phyloP scores from a whole-genome alignment of 2,797 vertebrate species.

The Petrocephalus schoutedeni region DNA sequence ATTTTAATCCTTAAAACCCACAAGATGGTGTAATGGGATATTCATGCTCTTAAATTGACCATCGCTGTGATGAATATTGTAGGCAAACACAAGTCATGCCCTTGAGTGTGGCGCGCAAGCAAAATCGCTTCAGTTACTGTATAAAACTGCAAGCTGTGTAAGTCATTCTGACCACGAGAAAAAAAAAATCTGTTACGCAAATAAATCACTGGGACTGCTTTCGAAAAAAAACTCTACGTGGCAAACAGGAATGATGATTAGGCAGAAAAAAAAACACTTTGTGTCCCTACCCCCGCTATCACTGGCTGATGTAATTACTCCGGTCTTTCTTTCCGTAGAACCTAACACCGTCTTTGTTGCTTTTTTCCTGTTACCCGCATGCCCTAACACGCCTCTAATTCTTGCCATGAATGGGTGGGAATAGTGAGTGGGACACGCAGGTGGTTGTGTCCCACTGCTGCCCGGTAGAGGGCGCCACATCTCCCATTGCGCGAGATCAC shows the following conservation, averaged over 20 bases:
- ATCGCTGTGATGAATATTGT: neutral
- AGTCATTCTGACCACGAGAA: neutral
- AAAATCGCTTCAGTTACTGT: neutral
- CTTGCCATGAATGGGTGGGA: neutral
- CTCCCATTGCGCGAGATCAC: neutral
- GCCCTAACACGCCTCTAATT: neutral
- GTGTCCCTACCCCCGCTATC: neutral
- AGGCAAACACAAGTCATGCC: neutral
- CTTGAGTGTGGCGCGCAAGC: neutral
- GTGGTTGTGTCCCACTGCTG: neutral
- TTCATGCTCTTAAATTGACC: neutral
- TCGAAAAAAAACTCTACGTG: slow-evolving; percentile 7
- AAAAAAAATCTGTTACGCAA: neutral
- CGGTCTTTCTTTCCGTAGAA: neutral
- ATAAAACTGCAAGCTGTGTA: neutral
- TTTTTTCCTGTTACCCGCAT: neutral
- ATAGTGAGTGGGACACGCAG: neutral
- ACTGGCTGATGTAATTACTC: slow-evolving; percentile 9
- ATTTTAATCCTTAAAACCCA: neutral
- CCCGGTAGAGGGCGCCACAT: neutral
- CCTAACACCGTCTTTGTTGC: neutral
- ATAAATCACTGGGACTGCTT: neutral
- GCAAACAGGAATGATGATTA: neutral
- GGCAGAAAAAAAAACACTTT: neutral
- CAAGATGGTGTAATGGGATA: neutral